A percentile compares a stretch with the other conserved stretches of the same genome.
Evolutionary conservation across 2,888 invertebrate species (phyloP).

Genomic region (Allophyes oxyacanthae): DNA sequence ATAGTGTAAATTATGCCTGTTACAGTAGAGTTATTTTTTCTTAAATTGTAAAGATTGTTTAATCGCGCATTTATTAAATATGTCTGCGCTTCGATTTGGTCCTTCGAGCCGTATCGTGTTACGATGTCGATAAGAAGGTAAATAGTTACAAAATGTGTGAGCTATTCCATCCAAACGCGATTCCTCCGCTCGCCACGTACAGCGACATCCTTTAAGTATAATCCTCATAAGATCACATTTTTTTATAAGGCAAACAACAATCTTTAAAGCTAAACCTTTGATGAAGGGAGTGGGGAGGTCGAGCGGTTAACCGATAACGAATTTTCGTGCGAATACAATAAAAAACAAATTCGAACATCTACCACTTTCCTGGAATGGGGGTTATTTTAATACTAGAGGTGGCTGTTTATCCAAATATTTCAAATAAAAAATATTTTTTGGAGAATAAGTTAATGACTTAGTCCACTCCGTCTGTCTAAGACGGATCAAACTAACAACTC

Average conservation of each 20-base stretch:
- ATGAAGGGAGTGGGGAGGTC: slow-evolving; percentile 70
- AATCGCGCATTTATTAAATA: background rate
- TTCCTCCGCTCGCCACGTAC: slow-evolving; percentile 68
- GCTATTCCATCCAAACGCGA: slow-evolving; percentile 24
- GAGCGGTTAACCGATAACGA: slow-evolving; percentile 78
- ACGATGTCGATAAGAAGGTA: slow-evolving; percentile 3
- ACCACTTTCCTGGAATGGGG: slow-evolving; percentile 73
- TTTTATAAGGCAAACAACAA: slow-evolving; percentile 89
- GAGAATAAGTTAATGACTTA: slow-evolving; percentile 72
- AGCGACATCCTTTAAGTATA: slow-evolving; percentile 83
- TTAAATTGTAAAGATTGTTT: no score
- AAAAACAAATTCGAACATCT: slow-evolving; percentile 55
- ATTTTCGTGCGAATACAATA: slow-evolving; percentile 60
- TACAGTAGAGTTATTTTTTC: background rate
- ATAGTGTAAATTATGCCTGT: slow-evolving; percentile 25
- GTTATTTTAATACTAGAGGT: slow-evolving; percentile 74
- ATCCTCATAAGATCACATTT: slow-evolving; percentile 89
- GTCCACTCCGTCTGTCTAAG: slow-evolving; percentile 63
- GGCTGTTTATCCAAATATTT: slow-evolving; percentile 59
- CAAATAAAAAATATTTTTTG: slow-evolving; percentile 62
- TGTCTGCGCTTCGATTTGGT: slow-evolving; percentile 1
- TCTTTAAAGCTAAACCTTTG: slow-evolving; percentile 88
- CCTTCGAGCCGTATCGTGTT: slow-evolving; percentile 17
- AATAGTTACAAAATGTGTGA: slow-evolving; percentile 3
- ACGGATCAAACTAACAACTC: slow-evolving; percentile 72